Conservation (phyloP, 2,797 vertebrate species). For the Rhinatrema bivittatum region DNA sequence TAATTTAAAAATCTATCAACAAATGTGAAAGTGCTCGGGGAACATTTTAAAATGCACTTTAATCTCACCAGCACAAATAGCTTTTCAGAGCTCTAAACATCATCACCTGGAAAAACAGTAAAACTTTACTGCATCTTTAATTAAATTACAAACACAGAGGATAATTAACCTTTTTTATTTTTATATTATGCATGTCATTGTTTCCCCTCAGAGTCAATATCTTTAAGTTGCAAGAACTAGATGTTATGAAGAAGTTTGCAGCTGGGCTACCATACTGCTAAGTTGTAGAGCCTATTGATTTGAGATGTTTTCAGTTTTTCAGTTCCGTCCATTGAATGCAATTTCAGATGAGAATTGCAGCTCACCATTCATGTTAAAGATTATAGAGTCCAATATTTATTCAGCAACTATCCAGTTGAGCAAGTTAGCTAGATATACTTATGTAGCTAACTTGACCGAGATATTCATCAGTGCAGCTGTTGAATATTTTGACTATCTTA, state of each 20-base stretch:
- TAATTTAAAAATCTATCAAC: constrained; percentile 86
- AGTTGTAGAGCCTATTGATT: too few relatives aligned
- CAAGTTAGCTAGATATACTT: too few relatives aligned
- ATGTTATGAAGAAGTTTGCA: constrained; percentile 52
- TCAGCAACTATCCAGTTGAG: too few relatives aligned
- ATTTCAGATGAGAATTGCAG: too few relatives aligned
- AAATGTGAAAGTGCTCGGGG: constrained; percentile 76
- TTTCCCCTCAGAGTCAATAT: constrained; percentile 63
- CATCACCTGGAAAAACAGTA: constrained; percentile 69
- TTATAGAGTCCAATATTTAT: too few relatives aligned
- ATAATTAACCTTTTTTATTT: constrained; percentile 77
- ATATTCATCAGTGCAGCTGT: too few relatives aligned
- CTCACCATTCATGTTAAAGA: too few relatives aligned
- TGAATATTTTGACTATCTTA: too few relatives aligned
- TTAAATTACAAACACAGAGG: constrained; percentile 83
- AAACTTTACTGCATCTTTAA: constrained; percentile 78
- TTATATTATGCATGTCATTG: constrained; percentile 72
- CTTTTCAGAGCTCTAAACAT: constrained; percentile 70
- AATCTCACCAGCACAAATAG: constrained; percentile 73
- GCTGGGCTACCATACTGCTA: too few relatives aligned
- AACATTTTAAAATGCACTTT: constrained; percentile 78
- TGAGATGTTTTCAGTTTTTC: too few relatives aligned
- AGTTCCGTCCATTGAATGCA: too few relatives aligned
- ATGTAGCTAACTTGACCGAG: too few relatives aligned
- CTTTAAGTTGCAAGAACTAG: constrained; percentile 56